phyloP scores from a whole-genome alignment of 2,113 vertebrate species.

The Morphnarchus princeps region DNA sequence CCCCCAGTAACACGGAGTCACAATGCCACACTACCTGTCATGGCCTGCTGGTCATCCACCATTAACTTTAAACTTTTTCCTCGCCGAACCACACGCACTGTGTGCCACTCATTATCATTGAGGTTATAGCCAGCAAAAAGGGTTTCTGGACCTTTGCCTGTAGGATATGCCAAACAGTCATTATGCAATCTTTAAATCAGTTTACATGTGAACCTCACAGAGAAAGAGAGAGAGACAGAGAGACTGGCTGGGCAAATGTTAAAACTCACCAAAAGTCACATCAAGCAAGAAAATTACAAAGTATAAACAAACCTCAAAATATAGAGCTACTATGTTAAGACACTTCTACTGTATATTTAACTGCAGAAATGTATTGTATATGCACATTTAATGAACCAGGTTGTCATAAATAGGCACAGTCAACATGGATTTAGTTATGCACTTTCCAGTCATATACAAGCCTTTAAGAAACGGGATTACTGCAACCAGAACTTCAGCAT shows the following conservation, averaged over 20 bases:
- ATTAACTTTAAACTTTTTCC: constrained; percentile 96
- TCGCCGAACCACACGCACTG: constrained; percentile 94
- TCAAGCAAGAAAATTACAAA: constrained; percentile 64
- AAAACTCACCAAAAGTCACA: constrained; percentile 64
- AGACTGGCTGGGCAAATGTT: constrained; percentile 62
- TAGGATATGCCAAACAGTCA: constrained; percentile 92
- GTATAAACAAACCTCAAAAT: constrained; percentile 36
- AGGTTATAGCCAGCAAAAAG: constrained; percentile 99
- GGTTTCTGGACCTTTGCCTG: constrained; percentile 99
- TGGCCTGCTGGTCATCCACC: constrained; percentile 91
- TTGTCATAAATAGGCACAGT: constrained; percentile 81
- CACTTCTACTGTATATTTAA: background rate
- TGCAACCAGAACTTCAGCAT: background rate
- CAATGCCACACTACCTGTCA: constrained; percentile 76
- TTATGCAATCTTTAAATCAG: constrained; percentile 80
- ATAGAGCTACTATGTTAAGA: constrained; percentile 18
- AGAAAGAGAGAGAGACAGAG: constrained; percentile 50
- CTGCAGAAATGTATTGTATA: background rate
- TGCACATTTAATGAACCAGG: constrained; percentile 17
- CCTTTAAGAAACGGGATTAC: background rate
- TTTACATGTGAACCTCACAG: constrained; percentile 76
- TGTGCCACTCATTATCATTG: constrained; percentile 99
- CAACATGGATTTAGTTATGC: constrained; percentile 24
- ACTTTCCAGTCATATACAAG: background rate
- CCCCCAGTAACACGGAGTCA: background rate